These are phyloP conservation scores for Bufotes viridis DNA, from an alignment of 2,797 vertebrate species.

Conservation along the genomic window DNA sequence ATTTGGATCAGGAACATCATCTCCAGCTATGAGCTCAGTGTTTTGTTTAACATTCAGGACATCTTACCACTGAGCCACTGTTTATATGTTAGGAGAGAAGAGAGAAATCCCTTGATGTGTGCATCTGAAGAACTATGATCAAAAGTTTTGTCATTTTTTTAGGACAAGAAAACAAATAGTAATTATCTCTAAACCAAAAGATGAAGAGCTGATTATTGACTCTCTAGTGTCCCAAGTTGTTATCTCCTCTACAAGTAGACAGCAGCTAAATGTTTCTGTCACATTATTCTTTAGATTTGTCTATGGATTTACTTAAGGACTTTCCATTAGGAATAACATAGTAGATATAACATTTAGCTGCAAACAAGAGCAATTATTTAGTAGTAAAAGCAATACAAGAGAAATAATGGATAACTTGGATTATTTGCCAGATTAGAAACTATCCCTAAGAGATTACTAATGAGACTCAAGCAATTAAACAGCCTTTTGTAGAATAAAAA, in stretches of 20 bases:
- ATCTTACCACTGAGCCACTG: background rate
- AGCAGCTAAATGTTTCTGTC: conserved; percentile 41
- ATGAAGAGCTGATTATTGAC: conserved; percentile 45
- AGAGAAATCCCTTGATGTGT: background rate
- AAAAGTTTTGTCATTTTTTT: conserved; percentile 16
- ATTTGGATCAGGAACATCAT: conserved; percentile 20
- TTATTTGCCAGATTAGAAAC: conserved; percentile 48
- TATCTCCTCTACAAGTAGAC: conserved; percentile 32
- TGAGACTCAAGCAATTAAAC: conserved; percentile 55
- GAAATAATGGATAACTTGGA: conserved; percentile 51
- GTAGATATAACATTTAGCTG: conserved; percentile 51
- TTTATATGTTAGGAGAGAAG: background rate
- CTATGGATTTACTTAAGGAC: conserved; percentile 43
- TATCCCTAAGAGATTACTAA: conserved; percentile 49
- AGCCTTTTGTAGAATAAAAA: conserved; percentile 36
- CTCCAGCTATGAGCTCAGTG: conserved; percentile 1
- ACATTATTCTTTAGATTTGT: conserved; percentile 39
- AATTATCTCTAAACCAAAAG: conserved; percentile 36
- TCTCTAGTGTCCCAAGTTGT: conserved; percentile 41
- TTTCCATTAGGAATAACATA: conserved; percentile 51
- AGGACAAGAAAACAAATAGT: conserved; percentile 12
- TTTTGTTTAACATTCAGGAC: conserved; percentile 4
- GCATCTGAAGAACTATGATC: conserved; percentile 15
- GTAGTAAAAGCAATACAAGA: conserved; percentile 54
- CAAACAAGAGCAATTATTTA: conserved; percentile 59